These are phyloP conservation scores for Enteromius trimaculatus DNA, from an alignment of 2,797 vertebrate species.

Conservation along the genomic window DNA sequence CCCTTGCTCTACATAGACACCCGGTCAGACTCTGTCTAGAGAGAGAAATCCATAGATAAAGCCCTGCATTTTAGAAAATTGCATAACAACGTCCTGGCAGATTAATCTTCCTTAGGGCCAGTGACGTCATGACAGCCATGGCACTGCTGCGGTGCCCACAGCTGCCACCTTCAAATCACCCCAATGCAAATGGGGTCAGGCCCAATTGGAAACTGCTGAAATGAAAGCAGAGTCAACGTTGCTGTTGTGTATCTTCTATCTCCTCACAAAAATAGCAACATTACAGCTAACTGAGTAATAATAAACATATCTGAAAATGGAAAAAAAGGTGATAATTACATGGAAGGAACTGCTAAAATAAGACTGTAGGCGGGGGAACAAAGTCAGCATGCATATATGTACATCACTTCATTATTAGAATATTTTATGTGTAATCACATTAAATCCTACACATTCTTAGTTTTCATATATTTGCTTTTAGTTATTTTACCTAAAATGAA, in stretches of 20 bases:
- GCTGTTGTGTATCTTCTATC: neutral
- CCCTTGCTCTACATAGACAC: conserved; percentile 8
- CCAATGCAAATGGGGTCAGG: conserved; percentile 18
- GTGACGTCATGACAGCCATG: conserved; percentile 72
- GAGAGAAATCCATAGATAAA: conserved; percentile 73
- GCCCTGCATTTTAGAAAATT: conserved; percentile 76
- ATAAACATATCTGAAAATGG: neutral
- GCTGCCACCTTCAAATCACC: conserved; percentile 47
- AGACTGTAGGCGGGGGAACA: neutral
- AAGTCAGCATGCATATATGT: no score
- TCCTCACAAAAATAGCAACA: neutral
- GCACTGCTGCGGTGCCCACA: conserved; percentile 52
- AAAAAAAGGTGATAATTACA: conserved; percentile 26
- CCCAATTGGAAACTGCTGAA: conserved; percentile 19
- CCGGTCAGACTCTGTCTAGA: conserved; percentile 48
- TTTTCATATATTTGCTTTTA: neutral
- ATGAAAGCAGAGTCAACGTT: conserved; percentile 12
- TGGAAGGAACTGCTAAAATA: conserved; percentile 18
- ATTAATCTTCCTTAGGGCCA: conserved; percentile 73
- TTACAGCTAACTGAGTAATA: conserved; percentile 15
- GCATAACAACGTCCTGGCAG: conserved; percentile 74
- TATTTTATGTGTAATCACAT: neutral
- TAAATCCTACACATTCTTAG: neutral
- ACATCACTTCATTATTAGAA: neutral
- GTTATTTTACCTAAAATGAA: neutral